Conservation (phyloP, 2,113 vertebrate genomes). For the Sminthopsis crassicaudata region DNA sequence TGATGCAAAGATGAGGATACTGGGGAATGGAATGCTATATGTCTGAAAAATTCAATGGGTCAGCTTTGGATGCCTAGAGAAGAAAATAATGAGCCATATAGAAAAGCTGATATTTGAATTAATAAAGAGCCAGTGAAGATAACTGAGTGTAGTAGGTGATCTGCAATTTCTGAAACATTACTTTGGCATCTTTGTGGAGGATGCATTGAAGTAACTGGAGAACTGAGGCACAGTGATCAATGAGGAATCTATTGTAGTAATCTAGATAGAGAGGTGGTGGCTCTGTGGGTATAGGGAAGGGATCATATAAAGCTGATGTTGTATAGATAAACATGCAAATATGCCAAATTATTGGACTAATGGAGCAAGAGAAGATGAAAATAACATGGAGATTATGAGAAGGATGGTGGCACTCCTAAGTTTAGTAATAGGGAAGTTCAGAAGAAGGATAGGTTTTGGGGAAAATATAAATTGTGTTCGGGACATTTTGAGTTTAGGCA, state of each 20-base stretch:
- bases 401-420: background rate
- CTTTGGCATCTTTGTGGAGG: background rate
- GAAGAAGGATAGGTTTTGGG: background rate
- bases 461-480: background rate
- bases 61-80: background rate
- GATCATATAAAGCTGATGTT: background rate
- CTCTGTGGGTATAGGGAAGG: background rate
- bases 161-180: background rate
- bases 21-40: background rate
- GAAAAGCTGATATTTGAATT: background rate
- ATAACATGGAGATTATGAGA: background rate
- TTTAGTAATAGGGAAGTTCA: background rate
- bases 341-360: background rate
- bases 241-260: background rate
- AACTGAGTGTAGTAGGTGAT: background rate
- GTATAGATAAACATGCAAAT: background rate
- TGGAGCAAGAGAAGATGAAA: background rate
- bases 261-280: background rate
- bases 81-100: background rate
- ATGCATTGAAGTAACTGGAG: background rate
- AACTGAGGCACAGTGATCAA: background rate
- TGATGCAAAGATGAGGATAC: background rate
- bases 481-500: background rate
- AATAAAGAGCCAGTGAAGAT: background rate
- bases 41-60: background rate